Base-by-base conservation (phyloP, 2,888 invertebrate species). In the Orthosia incerta region DNA sequence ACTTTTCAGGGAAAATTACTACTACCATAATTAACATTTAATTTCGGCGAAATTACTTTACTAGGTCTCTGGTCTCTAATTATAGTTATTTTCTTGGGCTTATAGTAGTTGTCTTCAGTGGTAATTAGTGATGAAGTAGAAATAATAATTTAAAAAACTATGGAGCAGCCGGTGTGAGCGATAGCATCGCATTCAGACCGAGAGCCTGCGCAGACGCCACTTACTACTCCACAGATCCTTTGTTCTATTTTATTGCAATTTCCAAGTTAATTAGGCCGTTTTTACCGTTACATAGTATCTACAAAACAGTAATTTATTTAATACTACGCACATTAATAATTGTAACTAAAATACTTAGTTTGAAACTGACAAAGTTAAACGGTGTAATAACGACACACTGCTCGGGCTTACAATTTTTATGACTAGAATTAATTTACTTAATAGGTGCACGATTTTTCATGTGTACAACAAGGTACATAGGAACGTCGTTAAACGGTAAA, bases 141-240 rank as follows among this genome's bases (percentile, higher is more conserved):
- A 78, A 77, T 74, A 83, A 84, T 84, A 81, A 86, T 82, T 73
- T 71, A 74, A 82, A 80, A 82, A 83, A 86, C 79, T 77, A 73
- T 64, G 39, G 31, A 63, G 74, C 75, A 70, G 74, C 87, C 82
- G 81, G 75, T 82, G 65, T 66, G 26, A 60, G 64, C 71, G 85
- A 86, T 89, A 87, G 63, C 68, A 89, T 89, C 85, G 79, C 77
- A 63, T 79, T 71, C 74, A 79, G 80, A 73, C 71, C 74, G 67
- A 74, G 71, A 77, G 74, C 74, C 65, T 82, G 86, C 67, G 63
- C 76, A 80, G 66, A 71, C 79, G 67, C 69, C 65, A 46, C 66
- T 72, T 56, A 50, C 56, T 76, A 64, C 70, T 72, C 74, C 72
- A 69, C 78, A 77, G 59, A 55, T 70, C 23, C 62, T 79, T 79